Evolutionary conservation across 2,888 invertebrate species (phyloP).

Genomic region (Hedychridium roseum): DNA sequence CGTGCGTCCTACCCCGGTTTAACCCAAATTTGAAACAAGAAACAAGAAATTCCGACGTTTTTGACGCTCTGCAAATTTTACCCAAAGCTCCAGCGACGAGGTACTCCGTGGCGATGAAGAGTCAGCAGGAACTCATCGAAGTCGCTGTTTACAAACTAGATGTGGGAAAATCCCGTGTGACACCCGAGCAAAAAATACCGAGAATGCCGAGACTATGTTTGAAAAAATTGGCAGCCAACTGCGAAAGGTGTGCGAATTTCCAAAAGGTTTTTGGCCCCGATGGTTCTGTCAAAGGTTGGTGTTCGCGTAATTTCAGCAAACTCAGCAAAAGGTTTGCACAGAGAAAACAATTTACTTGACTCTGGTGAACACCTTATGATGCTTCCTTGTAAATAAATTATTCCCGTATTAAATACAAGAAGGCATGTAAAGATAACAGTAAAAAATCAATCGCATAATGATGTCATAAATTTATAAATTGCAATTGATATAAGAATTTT

Average conservation of each 20-base stretch:
- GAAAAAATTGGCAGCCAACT: slow-evolving; percentile 37
- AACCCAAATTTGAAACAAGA: slow-evolving; percentile 29
- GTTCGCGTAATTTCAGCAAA: neutral
- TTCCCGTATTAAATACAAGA: no score
- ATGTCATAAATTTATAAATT: no score
- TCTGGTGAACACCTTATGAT: no score
- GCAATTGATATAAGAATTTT: no score
- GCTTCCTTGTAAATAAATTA: no score
- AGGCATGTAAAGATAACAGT: no score
- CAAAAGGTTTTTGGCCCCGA: slow-evolving; percentile 16
- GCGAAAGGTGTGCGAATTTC: slow-evolving; percentile 53
- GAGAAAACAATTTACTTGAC: neutral
- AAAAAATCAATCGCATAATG: no score
- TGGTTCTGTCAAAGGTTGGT: slow-evolving; percentile 19
- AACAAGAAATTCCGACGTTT: slow-evolving; percentile 45
- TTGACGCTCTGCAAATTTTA: slow-evolving; percentile 47
- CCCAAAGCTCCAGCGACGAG: slow-evolving; percentile 44
- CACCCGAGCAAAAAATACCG: slow-evolving; percentile 32
- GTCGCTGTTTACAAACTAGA: slow-evolving; percentile 43
- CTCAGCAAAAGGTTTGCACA: neutral
- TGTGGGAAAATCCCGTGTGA: slow-evolving; percentile 30
- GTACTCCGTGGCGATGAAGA: slow-evolving; percentile 40
- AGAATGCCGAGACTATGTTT: slow-evolving; percentile 46
- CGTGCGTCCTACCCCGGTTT: slow-evolving; percentile 44
- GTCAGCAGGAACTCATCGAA: slow-evolving; percentile 34